A percentile compares a stretch with the other conserved stretches of the same genome.
Conservation (phyloP, 2,888 invertebrate genomes). For the Polymixis lichenea region DNA sequence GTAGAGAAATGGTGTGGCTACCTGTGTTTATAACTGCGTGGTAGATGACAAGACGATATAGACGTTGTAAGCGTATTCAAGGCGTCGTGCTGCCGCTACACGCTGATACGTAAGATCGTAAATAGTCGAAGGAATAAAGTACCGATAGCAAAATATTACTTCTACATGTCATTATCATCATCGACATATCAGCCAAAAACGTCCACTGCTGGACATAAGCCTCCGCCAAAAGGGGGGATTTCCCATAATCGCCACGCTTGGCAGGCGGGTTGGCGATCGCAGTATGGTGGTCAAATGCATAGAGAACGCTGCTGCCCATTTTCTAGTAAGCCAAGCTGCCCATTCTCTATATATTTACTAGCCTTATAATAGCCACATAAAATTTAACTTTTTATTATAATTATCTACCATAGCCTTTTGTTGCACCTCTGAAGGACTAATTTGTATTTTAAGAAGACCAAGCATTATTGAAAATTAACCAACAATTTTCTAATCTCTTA, state of each 20-base stretch:
- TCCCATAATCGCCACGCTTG: too few relatives aligned
- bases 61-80: background rate
- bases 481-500: background rate
- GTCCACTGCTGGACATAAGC: too few relatives aligned
- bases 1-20: conserved; percentile 8
- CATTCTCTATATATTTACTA: background rate
- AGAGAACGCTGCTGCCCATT: too few relatives aligned
- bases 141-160: too few relatives aligned
- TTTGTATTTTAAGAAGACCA: background rate
- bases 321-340: too few relatives aligned
- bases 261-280: too few relatives aligned
- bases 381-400: background rate
- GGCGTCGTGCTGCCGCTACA: background rate
- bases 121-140: background rate
- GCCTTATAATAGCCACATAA: background rate
- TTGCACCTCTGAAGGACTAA: background rate
- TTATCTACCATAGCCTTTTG: background rate
- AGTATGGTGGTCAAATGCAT: too few relatives aligned
- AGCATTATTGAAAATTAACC: background rate
- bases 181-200: too few relatives aligned
- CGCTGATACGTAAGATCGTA: too few relatives aligned
- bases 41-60: background rate
- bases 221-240: too few relatives aligned
- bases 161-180: too few relatives aligned
- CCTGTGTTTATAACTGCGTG: conserved; percentile 15